Conservation (phyloP, 1,140 invertebrate species). For the Asbolus verrucosus region DNA sequence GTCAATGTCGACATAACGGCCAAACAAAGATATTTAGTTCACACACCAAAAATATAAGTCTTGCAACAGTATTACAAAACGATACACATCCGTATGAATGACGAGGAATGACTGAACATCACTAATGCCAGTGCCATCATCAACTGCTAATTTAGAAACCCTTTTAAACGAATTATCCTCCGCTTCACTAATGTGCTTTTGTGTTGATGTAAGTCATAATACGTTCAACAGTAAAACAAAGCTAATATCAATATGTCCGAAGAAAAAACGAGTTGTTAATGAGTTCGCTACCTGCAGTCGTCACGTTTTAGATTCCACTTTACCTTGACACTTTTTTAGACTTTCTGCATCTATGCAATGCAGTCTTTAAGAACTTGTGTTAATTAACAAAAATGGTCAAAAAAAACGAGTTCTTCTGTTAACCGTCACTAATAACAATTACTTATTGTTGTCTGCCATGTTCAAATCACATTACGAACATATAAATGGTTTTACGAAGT, state of each 20-base stretch:
- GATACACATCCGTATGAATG: slow-evolving; percentile 57
- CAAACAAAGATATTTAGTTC: background rate
- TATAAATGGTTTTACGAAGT: too few species aligned
- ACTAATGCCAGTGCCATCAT: slow-evolving; percentile 63
- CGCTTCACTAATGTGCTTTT: slow-evolving; percentile 62
- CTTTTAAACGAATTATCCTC: slow-evolving; percentile 64
- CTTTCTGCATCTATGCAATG: background rate
- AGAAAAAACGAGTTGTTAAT: slow-evolving; percentile 46
- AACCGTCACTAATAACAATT: too few species aligned
- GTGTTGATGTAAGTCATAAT: slow-evolving; percentile 59
- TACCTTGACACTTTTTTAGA: background rate
- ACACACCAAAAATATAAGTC: slow-evolving; percentile 10
- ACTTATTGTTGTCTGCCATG: too few species aligned
- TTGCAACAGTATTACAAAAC: slow-evolving; percentile 28
- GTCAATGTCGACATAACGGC: background rate
- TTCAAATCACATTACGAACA: too few species aligned
- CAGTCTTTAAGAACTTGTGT: too few species aligned
- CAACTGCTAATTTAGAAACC: slow-evolving; percentile 64
- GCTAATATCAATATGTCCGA: slow-evolving; percentile 48
- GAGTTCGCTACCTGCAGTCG: slow-evolving; percentile 41
- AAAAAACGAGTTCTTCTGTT: too few species aligned
- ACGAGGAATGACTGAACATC: slow-evolving; percentile 60
- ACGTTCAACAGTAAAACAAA: slow-evolving; percentile 47
- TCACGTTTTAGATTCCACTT: background rate
- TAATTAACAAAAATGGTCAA: too few species aligned